Conservation (phyloP, 2,888 invertebrate species). For the Atherix ibis region DNA sequence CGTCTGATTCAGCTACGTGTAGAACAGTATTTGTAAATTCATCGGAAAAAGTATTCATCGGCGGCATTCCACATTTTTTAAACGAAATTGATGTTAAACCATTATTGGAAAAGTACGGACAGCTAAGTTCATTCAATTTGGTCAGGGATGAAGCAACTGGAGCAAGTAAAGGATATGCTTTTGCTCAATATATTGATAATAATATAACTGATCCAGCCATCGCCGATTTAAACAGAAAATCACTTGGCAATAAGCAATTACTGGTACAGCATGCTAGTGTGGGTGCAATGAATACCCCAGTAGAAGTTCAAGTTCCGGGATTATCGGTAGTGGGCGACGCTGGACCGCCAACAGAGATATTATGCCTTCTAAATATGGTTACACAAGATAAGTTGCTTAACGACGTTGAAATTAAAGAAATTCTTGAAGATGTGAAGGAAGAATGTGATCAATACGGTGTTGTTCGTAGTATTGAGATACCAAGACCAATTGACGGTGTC, state of each 20-base stretch:
- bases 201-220: constrained; percentile 97
- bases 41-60: constrained; percentile 97
- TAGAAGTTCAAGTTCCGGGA: constrained; percentile 61
- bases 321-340: constrained; percentile 77
- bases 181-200: constrained; percentile 96
- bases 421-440: too few relatives aligned
- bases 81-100: constrained; percentile 99
- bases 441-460: too few relatives aligned
- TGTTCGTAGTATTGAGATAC: constrained; percentile 94
- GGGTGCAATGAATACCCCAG: constrained; percentile 83
- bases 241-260: constrained; percentile 91
- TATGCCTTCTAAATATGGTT: constrained; percentile 81
- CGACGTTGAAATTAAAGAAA: constrained; percentile 99
- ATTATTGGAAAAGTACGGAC: constrained; percentile 94
- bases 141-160: too few relatives aligned
- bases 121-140: constrained; percentile 95
- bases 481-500: constrained; percentile 90
- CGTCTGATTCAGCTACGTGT: constrained; percentile 74
- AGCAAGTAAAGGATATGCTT: constrained; percentile 99
- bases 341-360: constrained; percentile 86
- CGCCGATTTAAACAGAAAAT: constrained; percentile 97
- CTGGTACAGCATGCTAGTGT: constrained; percentile 97
- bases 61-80: too few relatives aligned
- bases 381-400: constrained; percentile 92
- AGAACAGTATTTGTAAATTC: constrained; percentile 91